Conservation (phyloP, 2,888 invertebrate genomes). For the Hedychridium roseum region DNA sequence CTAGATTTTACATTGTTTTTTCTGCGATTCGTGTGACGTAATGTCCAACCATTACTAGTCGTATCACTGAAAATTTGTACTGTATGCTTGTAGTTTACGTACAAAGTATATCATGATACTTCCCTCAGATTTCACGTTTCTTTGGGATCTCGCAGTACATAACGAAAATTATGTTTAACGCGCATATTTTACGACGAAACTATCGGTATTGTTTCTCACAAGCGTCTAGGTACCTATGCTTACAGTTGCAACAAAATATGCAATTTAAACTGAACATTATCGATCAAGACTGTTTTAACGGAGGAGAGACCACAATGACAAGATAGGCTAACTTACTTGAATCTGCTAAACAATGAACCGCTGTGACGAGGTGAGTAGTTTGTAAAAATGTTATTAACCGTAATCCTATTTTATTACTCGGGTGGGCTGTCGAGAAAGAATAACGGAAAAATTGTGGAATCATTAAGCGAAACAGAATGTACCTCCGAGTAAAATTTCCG, state of each 20-base stretch:
- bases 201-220: too few relatives aligned
- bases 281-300: constrained; percentile 53
- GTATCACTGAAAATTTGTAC: constrained; percentile 10
- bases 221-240: constrained; percentile 38
- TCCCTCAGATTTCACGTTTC: constrained; percentile 14
- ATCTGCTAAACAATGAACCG: constrained; percentile 60
- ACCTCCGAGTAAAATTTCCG: too few relatives aligned
- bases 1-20: too few relatives aligned
- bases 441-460: too few relatives aligned
- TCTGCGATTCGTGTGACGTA: too few relatives aligned
- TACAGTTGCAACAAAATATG: constrained; percentile 43
- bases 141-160: constrained; percentile 17
- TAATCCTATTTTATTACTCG: constrained; percentile 54
- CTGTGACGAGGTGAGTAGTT: constrained; percentile 61
- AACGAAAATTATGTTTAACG: constrained; percentile 24
- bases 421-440: constrained; percentile 57
- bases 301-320: constrained; percentile 59
- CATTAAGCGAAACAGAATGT: too few relatives aligned
- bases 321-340: constrained; percentile 62
- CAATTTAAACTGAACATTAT: constrained; percentile 46
- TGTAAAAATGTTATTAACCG: constrained; percentile 59
- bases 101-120: too few relatives aligned
- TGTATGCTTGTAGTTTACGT: too few relatives aligned
- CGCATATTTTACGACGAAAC: constrained; percentile 35
- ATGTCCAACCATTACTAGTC: background rate